Conservation (phyloP, 2,888 invertebrate species). For the Eupithecia insigniata region DNA sequence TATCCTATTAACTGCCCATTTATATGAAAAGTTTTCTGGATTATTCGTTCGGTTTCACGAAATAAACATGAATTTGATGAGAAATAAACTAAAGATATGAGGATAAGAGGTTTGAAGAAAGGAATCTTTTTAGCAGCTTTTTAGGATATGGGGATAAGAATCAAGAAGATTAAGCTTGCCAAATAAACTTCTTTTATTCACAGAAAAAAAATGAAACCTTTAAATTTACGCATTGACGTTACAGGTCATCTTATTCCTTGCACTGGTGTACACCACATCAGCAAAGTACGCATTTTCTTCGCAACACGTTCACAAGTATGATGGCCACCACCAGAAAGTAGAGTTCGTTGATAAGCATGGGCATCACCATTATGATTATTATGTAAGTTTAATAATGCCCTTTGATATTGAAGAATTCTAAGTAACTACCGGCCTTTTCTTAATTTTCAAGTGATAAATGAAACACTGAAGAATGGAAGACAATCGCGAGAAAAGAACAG, state of each 20-base stretch:
- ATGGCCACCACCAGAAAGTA: constrained; percentile 48
- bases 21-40: background rate
- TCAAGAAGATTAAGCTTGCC: background rate
- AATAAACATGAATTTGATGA: background rate
- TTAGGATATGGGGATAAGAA: too few species aligned
- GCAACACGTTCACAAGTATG: constrained; percentile 44
- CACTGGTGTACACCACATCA: constrained; percentile 8
- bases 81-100: too few species aligned
- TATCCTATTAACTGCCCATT: too few species aligned
- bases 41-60: background rate
- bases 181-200: background rate
- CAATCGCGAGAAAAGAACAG: background rate
- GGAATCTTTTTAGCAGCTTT: too few species aligned
- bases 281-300: constrained; percentile 9
- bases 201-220: background rate
- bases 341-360: constrained; percentile 42
- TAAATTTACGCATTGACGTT: background rate
- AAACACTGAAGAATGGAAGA: too few species aligned
- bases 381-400: constrained; percentile 39
- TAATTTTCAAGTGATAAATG: too few species aligned
- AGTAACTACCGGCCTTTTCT: too few species aligned
- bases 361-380: constrained; percentile 48
- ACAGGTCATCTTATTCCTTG: background rate
- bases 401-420: too few species aligned
- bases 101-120: too few species aligned